These are phyloP conservation scores for Drosophila fuyamai DNA, from an alignment of 1,140 invertebrate genomes.

Conservation along the genomic window DNA sequence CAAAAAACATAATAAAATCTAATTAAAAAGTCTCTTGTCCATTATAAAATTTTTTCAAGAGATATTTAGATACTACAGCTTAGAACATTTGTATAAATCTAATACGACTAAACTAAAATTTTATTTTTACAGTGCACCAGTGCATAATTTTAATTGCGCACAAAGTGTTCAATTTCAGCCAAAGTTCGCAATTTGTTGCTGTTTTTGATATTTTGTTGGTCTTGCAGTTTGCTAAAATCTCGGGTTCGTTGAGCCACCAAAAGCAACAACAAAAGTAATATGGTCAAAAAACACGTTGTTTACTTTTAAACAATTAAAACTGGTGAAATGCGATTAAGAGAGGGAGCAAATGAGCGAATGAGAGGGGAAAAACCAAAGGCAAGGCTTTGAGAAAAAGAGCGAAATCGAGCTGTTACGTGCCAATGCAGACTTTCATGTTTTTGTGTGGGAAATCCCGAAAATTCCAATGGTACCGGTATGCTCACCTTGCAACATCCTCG, in stretches of 20 bases:
- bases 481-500: conserved; percentile 75
- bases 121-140: conserved; percentile 12
- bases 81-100: background rate
- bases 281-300: conserved; percentile 69
- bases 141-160: conserved; percentile 47
- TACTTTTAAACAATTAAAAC: conserved; percentile 71
- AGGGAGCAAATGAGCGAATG: background rate
- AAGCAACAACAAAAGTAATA: conserved; percentile 21
- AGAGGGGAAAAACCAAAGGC: conserved; percentile 15
- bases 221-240: conserved; percentile 62
- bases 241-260: conserved; percentile 48
- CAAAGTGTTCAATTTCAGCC: conserved; percentile 55
- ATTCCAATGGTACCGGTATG: conserved; percentile 9
- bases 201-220: conserved; percentile 46
- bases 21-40: no score
- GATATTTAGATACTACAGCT: no score
- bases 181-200: conserved; percentile 35
- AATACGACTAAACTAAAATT: background rate
- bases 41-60: no score
- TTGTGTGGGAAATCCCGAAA: conserved; percentile 28
- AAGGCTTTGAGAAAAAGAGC: conserved; percentile 14
- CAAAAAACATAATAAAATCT: no score
- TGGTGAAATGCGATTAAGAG: conserved; percentile 47
- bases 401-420: conserved; percentile 25
- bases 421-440: conserved; percentile 38